Percentiles rank a stretch among this genome's conserved stretches.
Evolutionary conservation across 1,140 invertebrate species (phyloP).

Genomic region (Ceratosolen solmsi): DNA sequence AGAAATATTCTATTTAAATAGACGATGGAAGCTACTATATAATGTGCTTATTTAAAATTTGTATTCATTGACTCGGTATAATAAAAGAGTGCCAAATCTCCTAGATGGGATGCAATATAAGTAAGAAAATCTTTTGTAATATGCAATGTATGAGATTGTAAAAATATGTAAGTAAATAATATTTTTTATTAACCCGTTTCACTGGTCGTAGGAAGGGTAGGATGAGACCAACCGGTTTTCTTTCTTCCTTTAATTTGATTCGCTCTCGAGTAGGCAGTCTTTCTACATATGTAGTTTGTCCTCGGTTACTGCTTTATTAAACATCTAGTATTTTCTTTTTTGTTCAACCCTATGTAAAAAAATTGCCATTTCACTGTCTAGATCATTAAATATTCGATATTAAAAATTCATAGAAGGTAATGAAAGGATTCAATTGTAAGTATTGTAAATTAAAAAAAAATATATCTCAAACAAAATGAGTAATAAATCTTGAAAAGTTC

Average conservation of each 20-base stretch:
- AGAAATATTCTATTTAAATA: slow-evolving; percentile 8
- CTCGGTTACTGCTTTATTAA: slow-evolving; percentile 50
- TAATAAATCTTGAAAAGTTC: neutral
- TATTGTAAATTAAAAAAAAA: neutral
- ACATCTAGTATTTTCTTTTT: slow-evolving; percentile 47
- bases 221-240: slow-evolving; percentile 44
- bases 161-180: slow-evolving; percentile 52
- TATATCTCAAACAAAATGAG: neutral
- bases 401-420: slow-evolving; percentile 42
- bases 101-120: neutral
- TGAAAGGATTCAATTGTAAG: slow-evolving; percentile 26
- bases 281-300: slow-evolving; percentile 35
- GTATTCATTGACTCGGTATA: neutral
- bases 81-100: slow-evolving; percentile 21
- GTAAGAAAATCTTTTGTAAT: slow-evolving; percentile 34
- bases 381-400: slow-evolving; percentile 33
- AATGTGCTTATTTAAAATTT: slow-evolving; percentile 37
- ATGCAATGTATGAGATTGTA: slow-evolving; percentile 50
- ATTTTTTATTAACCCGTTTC: slow-evolving; percentile 52
- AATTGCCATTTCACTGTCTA: neutral
- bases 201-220: slow-evolving; percentile 13
- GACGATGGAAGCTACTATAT: slow-evolving; percentile 8
- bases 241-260: slow-evolving; percentile 38
- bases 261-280: slow-evolving; percentile 40
- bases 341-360: neutral